Percentiles rank a stretch among this genome's conserved stretches.
These are phyloP conservation scores for Pristionchus mayeri DNA, from an alignment of 2,888 invertebrate genomes.

Conservation along the genomic window DNA sequence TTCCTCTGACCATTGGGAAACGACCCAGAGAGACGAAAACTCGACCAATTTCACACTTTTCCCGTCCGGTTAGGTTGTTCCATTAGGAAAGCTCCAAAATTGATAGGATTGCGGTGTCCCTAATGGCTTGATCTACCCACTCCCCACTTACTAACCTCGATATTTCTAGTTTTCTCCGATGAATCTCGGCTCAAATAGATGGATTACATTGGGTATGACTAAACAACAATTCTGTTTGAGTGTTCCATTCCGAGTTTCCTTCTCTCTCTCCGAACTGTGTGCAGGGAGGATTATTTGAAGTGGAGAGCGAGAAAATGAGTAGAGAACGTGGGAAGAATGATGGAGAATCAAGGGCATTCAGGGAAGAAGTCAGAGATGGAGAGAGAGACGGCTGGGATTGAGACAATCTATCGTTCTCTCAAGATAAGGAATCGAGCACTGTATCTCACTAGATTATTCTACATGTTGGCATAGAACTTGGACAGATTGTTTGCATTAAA, in stretches of 20 bases:
- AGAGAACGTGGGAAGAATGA: background rate
- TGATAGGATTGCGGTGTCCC: constrained; percentile 28
- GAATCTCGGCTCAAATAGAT: constrained; percentile 40
- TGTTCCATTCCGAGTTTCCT: constrained; percentile 30
- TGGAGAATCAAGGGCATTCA: background rate
- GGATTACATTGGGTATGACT: constrained; percentile 44
- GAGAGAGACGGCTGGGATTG: no score
- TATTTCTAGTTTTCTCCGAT: constrained; percentile 33
- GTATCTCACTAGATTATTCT: no score
- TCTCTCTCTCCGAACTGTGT: background rate
- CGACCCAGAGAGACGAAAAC: background rate
- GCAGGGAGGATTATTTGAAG: constrained; percentile 34
- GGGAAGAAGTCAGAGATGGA: background rate
- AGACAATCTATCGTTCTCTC: no score
- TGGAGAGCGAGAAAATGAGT: constrained; percentile 36
- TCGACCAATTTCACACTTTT: constrained; percentile 23
- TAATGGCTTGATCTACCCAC: constrained; percentile 27
- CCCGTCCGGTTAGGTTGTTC: background rate
- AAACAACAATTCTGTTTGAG: constrained; percentile 42
- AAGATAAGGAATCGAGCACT: no score
- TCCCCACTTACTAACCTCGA: background rate
- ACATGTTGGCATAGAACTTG: no score
- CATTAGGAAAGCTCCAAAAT: constrained; percentile 36
- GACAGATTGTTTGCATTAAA: no score
- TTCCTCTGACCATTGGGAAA: constrained; percentile 24